Conservation (phyloP, 2,797 vertebrate genomes). For the Avahi laniger region DNA sequence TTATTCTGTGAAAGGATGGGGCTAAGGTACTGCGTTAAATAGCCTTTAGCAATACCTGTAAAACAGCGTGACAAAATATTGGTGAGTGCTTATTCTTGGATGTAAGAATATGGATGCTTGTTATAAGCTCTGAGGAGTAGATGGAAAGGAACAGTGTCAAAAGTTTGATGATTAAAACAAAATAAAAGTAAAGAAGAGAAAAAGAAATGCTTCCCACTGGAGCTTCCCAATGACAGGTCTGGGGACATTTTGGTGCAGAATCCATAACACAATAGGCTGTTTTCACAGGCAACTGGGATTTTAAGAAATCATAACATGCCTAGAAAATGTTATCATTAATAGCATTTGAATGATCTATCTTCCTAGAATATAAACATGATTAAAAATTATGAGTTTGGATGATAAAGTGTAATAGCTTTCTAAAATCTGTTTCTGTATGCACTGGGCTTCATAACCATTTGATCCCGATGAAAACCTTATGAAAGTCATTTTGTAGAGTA, state of each 20-base stretch:
- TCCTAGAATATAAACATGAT: too few relatives aligned
- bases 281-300: background rate
- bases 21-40: background rate
- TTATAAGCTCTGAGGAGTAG: background rate
- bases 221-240: too few relatives aligned
- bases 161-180: background rate
- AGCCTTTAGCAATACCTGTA: background rate
- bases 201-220: background rate
- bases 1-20: background rate
- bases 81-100: background rate
- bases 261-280: background rate
- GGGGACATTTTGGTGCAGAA: background rate
- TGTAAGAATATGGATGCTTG: background rate
- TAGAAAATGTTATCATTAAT: background rate
- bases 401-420: background rate
- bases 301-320: background rate
- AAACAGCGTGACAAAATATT: background rate
- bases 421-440: background rate
- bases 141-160: background rate
- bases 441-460: background rate
- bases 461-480: background rate
- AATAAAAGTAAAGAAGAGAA: background rate
- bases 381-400: background rate
- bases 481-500: background rate
- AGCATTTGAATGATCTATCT: background rate